phyloP scores from a whole-genome alignment of 2,113 vertebrate species.

The Rafetus swinhoei region DNA sequence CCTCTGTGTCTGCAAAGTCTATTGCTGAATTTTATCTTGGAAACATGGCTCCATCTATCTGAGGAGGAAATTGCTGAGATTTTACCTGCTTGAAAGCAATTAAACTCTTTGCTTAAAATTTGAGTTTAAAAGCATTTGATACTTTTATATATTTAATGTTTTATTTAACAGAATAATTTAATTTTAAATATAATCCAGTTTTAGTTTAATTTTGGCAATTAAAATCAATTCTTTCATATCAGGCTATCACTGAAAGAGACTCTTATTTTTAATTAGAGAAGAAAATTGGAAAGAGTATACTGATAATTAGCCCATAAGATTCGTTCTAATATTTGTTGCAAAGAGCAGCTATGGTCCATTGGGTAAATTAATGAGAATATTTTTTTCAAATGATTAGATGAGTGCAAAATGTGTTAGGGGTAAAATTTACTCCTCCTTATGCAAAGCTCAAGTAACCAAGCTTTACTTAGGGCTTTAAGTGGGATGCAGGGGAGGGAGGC shows the following conservation, averaged over 20 bases:
- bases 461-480: neutral
- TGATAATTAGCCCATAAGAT: neutral
- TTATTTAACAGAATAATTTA: neutral
- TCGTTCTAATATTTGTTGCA: neutral
- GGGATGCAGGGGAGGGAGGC: neutral
- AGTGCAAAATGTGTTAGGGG: neutral
- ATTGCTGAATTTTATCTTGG: constrained; percentile 25
- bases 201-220: neutral
- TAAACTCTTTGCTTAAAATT: neutral
- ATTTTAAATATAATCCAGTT: neutral
- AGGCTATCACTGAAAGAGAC: neutral
- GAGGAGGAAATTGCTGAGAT: neutral
- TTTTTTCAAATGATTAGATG: neutral
- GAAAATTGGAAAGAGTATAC: neutral
- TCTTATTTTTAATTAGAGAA: neutral
- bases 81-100: neutral
- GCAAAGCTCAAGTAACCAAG: accelerated
- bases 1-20: neutral
- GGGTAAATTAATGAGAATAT: neutral
- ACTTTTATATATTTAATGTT: neutral
- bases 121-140: neutral
- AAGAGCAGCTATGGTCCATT: neutral
- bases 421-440: neutral
- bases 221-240: neutral
- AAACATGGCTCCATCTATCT: neutral